Conservation (phyloP, 2,113 vertebrate species). For the Triplophysa siluroides region DNA sequence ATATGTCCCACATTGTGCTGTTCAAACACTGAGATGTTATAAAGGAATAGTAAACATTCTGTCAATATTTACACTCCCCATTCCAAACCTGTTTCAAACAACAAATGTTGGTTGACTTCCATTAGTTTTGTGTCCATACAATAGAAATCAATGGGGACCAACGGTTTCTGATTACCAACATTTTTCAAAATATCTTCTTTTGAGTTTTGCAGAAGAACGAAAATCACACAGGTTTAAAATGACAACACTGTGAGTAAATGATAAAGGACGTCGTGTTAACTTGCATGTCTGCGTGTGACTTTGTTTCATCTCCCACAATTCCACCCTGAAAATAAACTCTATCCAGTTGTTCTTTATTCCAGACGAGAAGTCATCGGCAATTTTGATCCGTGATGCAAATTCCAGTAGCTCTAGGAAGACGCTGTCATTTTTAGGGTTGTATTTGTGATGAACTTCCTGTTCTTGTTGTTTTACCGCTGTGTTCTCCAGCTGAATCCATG, state of each 20-base stretch:
- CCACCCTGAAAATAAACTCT: constrained; percentile 16
- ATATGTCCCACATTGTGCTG: too few species aligned
- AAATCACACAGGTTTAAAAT: too few species aligned
- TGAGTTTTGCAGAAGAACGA: too few species aligned
- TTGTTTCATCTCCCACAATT: neutral
- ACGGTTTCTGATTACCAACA: too few species aligned
- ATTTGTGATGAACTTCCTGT: neutral
- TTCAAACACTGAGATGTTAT: too few species aligned
- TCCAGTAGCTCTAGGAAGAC: neutral
- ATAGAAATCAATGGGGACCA: too few species aligned
- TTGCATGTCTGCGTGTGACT: constrained; percentile 20
- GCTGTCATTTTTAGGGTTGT: neutral
- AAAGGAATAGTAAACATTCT: too few species aligned
- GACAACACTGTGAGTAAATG: too few species aligned
- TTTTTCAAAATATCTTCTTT: too few species aligned
- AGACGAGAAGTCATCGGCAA: constrained; percentile 34
- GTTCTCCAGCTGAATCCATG: constrained; percentile 1
- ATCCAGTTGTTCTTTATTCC: constrained; percentile 49
- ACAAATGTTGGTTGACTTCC: too few species aligned
- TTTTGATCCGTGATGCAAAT: constrained; percentile 18
- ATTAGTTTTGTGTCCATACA: too few species aligned
- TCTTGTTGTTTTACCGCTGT: constrained; percentile 26
- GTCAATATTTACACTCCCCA: too few species aligned
- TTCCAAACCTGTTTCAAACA: neutral
- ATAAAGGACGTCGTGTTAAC: neutral